phyloP scores from a whole-genome alignment of 2,113 vertebrate genomes.

The Ochotona curzoniae region DNA sequence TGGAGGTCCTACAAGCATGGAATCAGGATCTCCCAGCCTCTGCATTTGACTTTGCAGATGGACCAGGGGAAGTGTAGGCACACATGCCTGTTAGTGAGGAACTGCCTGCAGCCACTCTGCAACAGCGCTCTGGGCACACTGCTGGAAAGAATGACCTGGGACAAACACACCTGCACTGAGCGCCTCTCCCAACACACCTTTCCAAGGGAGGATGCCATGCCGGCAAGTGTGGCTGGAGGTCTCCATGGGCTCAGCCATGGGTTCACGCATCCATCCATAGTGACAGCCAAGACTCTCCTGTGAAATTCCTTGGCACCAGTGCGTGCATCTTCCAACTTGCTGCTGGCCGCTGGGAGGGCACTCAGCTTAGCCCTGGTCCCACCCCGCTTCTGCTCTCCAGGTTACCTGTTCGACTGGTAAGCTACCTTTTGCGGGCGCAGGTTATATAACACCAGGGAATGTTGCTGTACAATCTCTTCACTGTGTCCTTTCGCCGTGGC shows the following conservation, averaged over 20 bases:
- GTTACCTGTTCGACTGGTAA: neutral
- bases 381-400: neutral
- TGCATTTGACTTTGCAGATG: rapidly evolving
- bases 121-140: neutral
- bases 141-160: neutral
- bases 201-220: neutral
- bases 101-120: rapidly evolving
- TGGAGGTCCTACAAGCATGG: neutral
- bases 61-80: neutral
- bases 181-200: neutral
- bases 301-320: neutral
- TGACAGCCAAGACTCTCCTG: neutral
- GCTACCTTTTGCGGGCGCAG: neutral
- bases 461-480: neutral
- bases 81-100: too few relatives aligned
- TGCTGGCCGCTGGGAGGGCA: rapidly evolving
- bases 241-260: neutral
- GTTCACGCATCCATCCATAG: rapidly evolving
- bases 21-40: neutral
- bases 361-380: neutral
- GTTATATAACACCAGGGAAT: rapidly evolving
- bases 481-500: rapidly evolving
- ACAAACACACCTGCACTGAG: rapidly evolving
- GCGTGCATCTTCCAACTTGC: neutral
- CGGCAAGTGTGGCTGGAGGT: neutral